Percentiles rank a stretch among this genome's conserved stretches.
phyloP scores from a whole-genome alignment of 2,113 vertebrate species.

The Microcebus tavaratra region DNA sequence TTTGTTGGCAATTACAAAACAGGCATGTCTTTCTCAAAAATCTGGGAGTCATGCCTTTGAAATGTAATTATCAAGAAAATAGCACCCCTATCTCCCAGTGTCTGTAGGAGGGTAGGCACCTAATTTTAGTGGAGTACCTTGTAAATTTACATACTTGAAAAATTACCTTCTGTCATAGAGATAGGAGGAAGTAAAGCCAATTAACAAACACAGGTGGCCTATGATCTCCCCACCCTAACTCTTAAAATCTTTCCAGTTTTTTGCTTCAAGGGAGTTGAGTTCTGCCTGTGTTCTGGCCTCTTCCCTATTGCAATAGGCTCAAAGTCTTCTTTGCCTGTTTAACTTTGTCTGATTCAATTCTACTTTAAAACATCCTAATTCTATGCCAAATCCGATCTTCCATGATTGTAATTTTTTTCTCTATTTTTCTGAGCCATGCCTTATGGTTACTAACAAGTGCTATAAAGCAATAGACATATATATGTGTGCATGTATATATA shows the following conservation, averaged over 20 bases:
- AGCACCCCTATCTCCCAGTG: neutral
- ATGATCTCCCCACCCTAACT: fast-evolving
- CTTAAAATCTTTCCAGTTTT: neutral
- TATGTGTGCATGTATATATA: too few relatives aligned
- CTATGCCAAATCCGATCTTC: neutral
- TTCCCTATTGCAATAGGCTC: neutral
- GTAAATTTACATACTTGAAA: neutral
- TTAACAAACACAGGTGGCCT: neutral
- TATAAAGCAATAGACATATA: neutral
- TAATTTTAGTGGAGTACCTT: neutral
- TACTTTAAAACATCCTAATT: neutral
- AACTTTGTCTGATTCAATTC: neutral
- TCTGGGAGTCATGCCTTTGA: neutral
- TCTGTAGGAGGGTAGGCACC: neutral
- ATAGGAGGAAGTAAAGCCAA: neutral
- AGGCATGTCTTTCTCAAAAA: neutral
- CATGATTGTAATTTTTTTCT: neutral
- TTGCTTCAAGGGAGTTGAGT: neutral
- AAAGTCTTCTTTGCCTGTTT: neutral
- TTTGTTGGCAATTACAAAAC: neutral
- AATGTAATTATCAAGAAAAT: neutral
- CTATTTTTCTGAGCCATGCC: neutral
- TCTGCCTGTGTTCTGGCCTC: neutral
- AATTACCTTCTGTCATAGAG: neutral
- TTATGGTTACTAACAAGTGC: neutral